phyloP scores from a whole-genome alignment of 2,888 invertebrate species.

The Tiphia femorata region DNA sequence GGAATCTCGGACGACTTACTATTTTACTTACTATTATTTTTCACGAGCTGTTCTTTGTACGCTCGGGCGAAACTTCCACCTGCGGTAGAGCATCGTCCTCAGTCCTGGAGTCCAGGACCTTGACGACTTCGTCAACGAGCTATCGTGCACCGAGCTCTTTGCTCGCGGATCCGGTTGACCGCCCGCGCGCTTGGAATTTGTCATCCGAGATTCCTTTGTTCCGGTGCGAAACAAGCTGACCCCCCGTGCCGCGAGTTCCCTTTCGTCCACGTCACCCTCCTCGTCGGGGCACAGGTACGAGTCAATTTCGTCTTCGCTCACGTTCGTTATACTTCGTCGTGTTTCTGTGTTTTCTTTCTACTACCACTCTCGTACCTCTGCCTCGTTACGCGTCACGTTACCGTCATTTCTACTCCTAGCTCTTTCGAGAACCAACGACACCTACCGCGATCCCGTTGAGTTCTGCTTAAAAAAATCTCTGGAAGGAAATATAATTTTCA shows the following conservation, averaged over 20 bases:
- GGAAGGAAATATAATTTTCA: too few species aligned
- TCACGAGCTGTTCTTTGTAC: slow-evolving; percentile 40
- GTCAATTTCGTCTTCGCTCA: slow-evolving; percentile 2
- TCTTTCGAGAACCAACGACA: too few species aligned
- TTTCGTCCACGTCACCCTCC: too few species aligned
- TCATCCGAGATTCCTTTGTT: slow-evolving; percentile 62
- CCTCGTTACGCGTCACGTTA: background rate
- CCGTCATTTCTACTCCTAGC: too few species aligned
- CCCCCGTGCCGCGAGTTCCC: slow-evolving; percentile 16
- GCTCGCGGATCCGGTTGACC: slow-evolving; percentile 57
- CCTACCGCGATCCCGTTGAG: too few species aligned
- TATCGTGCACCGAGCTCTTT: slow-evolving; percentile 41
- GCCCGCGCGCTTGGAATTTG: slow-evolving; percentile 58
- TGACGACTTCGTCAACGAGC: slow-evolving; percentile 18
- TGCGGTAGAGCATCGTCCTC: background rate
- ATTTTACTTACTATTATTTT: slow-evolving; percentile 45
- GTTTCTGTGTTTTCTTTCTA: background rate
- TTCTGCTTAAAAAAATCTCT: too few species aligned
- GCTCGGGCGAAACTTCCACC: background rate
- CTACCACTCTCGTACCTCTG: background rate
- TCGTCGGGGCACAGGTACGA: too few species aligned
- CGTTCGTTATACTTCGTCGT: too few species aligned
- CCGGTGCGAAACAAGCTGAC: slow-evolving; percentile 55
- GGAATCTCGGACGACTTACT: too few species aligned
- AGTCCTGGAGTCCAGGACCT: slow-evolving; percentile 12